These are phyloP conservation scores for Etia nguti DNA, from an alignment of 2,113 vertebrate species.

Conservation along the genomic window DNA sequence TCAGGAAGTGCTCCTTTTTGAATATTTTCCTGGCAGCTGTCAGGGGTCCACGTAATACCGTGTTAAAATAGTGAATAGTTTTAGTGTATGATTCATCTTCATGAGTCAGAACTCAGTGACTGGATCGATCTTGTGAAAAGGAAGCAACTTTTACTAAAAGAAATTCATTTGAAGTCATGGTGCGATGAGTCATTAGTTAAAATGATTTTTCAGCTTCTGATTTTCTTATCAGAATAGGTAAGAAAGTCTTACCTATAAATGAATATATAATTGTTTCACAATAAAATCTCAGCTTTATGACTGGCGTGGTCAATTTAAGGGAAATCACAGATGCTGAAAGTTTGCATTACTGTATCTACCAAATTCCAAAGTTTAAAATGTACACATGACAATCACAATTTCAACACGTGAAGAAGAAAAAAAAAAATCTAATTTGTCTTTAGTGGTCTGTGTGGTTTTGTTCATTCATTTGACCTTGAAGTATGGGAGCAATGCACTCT, in stretches of 20 bases:
- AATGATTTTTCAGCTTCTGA: neutral
- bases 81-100: neutral
- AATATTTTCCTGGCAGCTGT: neutral
- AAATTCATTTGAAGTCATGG: neutral
- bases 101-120: neutral
- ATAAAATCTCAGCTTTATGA: neutral
- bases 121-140: neutral
- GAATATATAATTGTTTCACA: neutral
- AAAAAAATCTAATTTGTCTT: neutral
- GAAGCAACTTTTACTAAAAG: neutral
- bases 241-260: neutral
- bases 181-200: neutral
- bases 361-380: neutral
- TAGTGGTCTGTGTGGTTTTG: constrained; percentile 51
- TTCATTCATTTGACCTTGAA: constrained; percentile 76
- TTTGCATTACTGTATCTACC: neutral
- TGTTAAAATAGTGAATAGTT: neutral
- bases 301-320: neutral
- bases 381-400: neutral
- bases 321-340: neutral
- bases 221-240: neutral
- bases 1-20: neutral
- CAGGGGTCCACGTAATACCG: neutral
- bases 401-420: neutral
- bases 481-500: constrained; percentile 63